Evolutionary conservation across 2,888 invertebrate genomes (phyloP), one percentile per base, ranked within the genome.

Genomic region (Fragum fragum): DNA sequence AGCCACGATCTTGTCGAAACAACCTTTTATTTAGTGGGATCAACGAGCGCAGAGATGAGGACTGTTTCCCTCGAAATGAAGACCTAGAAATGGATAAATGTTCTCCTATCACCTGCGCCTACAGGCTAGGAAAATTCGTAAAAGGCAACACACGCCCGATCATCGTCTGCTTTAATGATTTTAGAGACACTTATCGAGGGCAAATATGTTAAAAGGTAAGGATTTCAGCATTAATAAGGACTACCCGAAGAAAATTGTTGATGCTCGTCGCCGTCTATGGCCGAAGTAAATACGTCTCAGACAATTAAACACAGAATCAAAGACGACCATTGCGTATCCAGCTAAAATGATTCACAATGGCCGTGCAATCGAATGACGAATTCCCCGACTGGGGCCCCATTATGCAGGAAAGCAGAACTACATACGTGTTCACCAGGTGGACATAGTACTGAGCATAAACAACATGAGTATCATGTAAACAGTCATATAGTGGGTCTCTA

Each of bases 291-390:
- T 39, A 39, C 32, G 32, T 3, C 32, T 36, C 32, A 3, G 32
- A 36, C 32, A 36, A 36, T 9, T 36, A 36, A 36, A 36, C 32
- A 36, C 3, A 9, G 21, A 21, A 14, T 2, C n/a, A 39, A 36
- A 39, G n/a, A 11, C 68, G 18, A 68, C 29, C 47, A 68, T 68
- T n/a, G 68, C 42, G 16, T 68, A 68, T 21, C 68, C 68, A 23
- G 68, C 68, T 2, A 36, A 39, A 39, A 11, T 68, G 11, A 39
- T 68, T 23, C 21, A 32, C 7, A 21, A 68, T 39, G 6, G 42
- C 14, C 7, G n/a, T n/a, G 26, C 21, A 6, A n/a, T 68, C 1
- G 14, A n/a, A 1, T 18, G 68, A 68, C 29, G 68, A 68, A 39
- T 68, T 68, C 21, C 68, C 68, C 14, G 68, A 68, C 1, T 68